Percentiles rank a stretch among this genome's conserved stretches.
Evolutionary conservation across 2,113 vertebrate genomes (phyloP).

Genomic region (Microcebus griseorufus): DNA sequence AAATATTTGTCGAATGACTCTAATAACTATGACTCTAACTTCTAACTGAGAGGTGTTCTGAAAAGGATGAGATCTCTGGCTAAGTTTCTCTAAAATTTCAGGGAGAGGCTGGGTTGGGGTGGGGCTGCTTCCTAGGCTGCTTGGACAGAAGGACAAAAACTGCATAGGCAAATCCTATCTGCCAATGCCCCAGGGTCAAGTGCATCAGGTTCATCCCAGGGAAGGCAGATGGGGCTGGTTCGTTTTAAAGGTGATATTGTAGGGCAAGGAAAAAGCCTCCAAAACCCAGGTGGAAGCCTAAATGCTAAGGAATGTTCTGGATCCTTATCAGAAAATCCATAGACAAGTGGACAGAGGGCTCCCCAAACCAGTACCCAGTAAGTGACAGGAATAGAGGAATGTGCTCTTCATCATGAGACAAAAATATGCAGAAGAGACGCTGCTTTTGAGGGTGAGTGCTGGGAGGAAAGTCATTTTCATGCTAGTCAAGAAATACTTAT

Average conservation of each 20-base stretch:
- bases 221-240: background rate
- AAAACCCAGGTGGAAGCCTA: background rate
- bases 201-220: background rate
- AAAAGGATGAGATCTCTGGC: background rate
- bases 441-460: background rate
- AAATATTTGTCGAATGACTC: background rate
- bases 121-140: background rate
- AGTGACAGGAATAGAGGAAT: background rate
- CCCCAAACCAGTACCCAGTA: background rate
- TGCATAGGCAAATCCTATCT: background rate
- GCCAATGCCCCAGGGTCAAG: background rate
- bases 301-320: background rate
- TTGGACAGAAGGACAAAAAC: background rate
- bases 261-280: background rate
- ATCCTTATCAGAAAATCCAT: background rate
- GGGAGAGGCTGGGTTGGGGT: background rate
- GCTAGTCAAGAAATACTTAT: background rate
- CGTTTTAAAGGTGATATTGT: background rate
- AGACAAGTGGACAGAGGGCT: background rate
- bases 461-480: background rate
- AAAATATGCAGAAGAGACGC: background rate
- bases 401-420: background rate
- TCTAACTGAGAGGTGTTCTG: background rate
- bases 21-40: background rate
- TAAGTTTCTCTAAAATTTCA: background rate